Evolutionary conservation across 1,140 invertebrate genomes (phyloP).

Genomic region (Drosophila erecta): DNA sequence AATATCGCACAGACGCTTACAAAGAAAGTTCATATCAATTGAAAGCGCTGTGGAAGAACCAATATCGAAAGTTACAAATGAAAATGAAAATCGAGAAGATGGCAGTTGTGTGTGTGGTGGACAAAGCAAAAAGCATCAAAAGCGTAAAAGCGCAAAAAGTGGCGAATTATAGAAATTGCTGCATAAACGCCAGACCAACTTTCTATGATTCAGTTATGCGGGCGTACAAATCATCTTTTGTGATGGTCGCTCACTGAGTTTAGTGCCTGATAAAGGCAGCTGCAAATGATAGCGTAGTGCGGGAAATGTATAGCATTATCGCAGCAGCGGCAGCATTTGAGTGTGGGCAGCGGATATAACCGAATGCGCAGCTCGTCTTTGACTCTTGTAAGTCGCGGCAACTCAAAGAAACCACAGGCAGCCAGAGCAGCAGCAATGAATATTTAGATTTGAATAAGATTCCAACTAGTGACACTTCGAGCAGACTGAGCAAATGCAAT

Average conservation of each 20-base stretch:
- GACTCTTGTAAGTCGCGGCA: slow-evolving; percentile 32
- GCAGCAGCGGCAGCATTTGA: slow-evolving; percentile 6
- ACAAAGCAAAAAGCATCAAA: background rate
- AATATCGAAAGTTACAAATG: slow-evolving; percentile 47
- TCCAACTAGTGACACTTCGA: slow-evolving; percentile 2
- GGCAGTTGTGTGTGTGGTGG: background rate
- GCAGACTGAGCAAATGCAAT: slow-evolving; percentile 45
- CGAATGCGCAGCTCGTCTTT: slow-evolving; percentile 24
- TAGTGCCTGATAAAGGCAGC: slow-evolving; percentile 34
- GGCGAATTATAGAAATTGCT: slow-evolving; percentile 66
- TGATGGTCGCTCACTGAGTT: slow-evolving; percentile 32
- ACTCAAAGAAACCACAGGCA: slow-evolving; percentile 27
- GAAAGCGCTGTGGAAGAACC: slow-evolving; percentile 31
- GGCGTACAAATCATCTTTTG: slow-evolving; percentile 31
- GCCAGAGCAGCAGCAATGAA: slow-evolving; percentile 31
- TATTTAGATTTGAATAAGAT: slow-evolving; percentile 4
- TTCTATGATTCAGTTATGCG: slow-evolving; percentile 43
- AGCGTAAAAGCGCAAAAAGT: slow-evolving; percentile 19
- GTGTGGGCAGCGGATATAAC: slow-evolving; percentile 53
- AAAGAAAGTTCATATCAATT: slow-evolving; percentile 60
- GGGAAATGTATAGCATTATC: slow-evolving; percentile 20
- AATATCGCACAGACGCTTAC: slow-evolving; percentile 1
- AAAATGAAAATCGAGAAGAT: slow-evolving; percentile 37
- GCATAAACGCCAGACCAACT: slow-evolving; percentile 48
- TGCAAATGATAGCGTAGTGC: slow-evolving; percentile 19